Conservation (phyloP, 92 coral and sea anemone genomes). For the Siderastrea siderea region DNA sequence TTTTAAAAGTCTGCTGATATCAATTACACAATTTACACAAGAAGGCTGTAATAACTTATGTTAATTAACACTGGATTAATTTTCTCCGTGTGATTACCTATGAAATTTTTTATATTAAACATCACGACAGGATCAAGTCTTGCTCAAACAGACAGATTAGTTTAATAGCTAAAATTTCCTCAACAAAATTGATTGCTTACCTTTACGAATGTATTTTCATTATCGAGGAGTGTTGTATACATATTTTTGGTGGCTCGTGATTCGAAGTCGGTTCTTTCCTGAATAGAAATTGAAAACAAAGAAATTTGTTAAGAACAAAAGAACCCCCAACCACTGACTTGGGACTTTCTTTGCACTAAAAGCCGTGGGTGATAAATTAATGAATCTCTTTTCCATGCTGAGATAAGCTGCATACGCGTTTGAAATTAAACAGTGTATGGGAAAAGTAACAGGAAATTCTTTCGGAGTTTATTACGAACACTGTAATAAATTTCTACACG, state of each 20-base stretch:
- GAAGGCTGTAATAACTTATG: not conserved
- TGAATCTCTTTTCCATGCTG: not conserved
- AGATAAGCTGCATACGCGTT: not conserved
- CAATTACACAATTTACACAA: not conserved
- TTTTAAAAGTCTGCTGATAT: not conserved
- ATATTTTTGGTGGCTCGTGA: conserved; percentile 93
- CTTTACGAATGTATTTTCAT: conserved; percentile 91
- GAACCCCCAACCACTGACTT: not conserved
- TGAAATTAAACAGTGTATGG: not conserved
- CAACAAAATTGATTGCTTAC: conserved; percentile 36
- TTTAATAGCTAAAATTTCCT: conserved; percentile 5
- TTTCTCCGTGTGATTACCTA: not conserved
- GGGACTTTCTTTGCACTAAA: not conserved
- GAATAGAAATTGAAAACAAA: not conserved
- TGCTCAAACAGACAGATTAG: not conserved
- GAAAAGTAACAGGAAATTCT: not conserved
- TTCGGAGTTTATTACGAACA: not conserved
- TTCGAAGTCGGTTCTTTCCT: conserved; percentile 96
- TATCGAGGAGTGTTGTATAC: conserved; percentile 91
- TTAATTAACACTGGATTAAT: not conserved
- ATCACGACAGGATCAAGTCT: not conserved
- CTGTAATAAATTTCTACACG: not conserved
- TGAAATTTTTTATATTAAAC: not conserved
- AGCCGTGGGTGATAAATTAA: not conserved
- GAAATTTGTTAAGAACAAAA: not conserved